Conservation (phyloP, 2,888 invertebrate genomes). For the Brenthis ino region DNA sequence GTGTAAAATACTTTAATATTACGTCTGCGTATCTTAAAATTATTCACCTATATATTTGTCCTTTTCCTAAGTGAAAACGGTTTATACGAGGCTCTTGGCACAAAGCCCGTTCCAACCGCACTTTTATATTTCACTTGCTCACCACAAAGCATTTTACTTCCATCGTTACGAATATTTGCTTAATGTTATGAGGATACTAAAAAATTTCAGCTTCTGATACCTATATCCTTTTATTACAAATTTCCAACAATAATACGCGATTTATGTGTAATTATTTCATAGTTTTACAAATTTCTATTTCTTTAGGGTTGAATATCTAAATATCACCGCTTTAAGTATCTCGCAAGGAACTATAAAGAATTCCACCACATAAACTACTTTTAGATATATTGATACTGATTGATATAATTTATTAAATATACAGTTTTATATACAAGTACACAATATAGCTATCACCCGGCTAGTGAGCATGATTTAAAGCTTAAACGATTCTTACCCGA, state of each 20-base stretch:
- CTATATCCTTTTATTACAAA: conserved; percentile 3
- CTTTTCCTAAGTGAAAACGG: conserved; percentile 37
- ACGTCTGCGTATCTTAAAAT: background rate
- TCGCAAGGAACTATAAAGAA: too few relatives aligned
- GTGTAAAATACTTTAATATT: background rate
- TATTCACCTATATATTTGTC: conserved; percentile 15
- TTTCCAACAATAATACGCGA: background rate
- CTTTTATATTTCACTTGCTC: conserved; percentile 45
- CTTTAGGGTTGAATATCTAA: too few relatives aligned
- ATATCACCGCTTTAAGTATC: too few relatives aligned
- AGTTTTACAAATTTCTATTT: too few relatives aligned
- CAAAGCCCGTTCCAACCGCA: conserved; percentile 40
- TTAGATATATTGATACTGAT: too few relatives aligned
- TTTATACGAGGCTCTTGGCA: conserved; percentile 43
- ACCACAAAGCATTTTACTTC: conserved; percentile 43
- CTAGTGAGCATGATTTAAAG: too few relatives aligned
- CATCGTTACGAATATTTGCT: conserved; percentile 41
- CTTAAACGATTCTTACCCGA: too few relatives aligned
- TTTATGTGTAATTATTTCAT: too few relatives aligned
- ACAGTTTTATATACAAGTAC: too few relatives aligned
- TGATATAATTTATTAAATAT: too few relatives aligned
- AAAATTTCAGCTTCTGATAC: conserved; percentile 5
- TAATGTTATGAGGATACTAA: conserved; percentile 33
- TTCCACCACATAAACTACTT: too few relatives aligned
- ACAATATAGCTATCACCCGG: too few relatives aligned